Evolutionary conservation across 2,888 invertebrate species (phyloP).

Genomic region (Nemotelus pantherinus): DNA sequence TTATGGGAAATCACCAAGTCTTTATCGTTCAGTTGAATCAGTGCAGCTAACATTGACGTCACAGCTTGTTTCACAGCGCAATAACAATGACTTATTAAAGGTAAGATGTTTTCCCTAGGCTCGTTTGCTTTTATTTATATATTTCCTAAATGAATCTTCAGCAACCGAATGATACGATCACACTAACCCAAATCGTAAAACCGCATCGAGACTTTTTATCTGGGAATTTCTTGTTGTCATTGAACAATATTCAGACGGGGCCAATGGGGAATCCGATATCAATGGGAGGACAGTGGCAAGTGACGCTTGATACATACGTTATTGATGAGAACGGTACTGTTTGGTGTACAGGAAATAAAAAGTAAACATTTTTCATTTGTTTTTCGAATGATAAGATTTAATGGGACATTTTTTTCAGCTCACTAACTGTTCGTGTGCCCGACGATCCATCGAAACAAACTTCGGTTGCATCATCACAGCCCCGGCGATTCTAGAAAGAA

Average conservation of each 20-base stretch:
- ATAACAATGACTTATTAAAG: conserved; percentile 49
- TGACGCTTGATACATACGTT: conserved; percentile 86
- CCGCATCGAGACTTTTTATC: conserved; percentile 95
- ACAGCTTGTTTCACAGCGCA: conserved; percentile 67
- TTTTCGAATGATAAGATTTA: conserved; percentile 21
- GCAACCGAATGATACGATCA: conserved; percentile 63
- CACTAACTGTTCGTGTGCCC: conserved; percentile 63
- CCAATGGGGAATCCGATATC: conserved; percentile 59
- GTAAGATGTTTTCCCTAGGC: conserved; percentile 9
- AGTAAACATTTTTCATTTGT: conserved; percentile 66
- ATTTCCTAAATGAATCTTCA: conserved; percentile 24
- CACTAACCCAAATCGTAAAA: conserved; percentile 81
- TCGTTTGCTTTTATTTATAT: background rate
- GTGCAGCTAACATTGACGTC: conserved; percentile 78
- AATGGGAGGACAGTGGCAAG: conserved; percentile 75
- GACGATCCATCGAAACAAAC: conserved; percentile 61
- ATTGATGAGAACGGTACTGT: conserved; percentile 84
- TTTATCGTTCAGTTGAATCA: conserved; percentile 76
- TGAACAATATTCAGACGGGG: conserved; percentile 51
- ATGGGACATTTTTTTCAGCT: conserved; percentile 51
- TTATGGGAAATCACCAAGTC: conserved; percentile 71
- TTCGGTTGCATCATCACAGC: conserved; percentile 45
- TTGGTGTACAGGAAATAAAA: conserved; percentile 91
- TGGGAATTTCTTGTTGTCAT: conserved; percentile 82
- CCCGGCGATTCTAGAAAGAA: conserved; percentile 51